Conservation (phyloP, 2,113 vertebrate species). For the Isurus oxyrinchus region DNA sequence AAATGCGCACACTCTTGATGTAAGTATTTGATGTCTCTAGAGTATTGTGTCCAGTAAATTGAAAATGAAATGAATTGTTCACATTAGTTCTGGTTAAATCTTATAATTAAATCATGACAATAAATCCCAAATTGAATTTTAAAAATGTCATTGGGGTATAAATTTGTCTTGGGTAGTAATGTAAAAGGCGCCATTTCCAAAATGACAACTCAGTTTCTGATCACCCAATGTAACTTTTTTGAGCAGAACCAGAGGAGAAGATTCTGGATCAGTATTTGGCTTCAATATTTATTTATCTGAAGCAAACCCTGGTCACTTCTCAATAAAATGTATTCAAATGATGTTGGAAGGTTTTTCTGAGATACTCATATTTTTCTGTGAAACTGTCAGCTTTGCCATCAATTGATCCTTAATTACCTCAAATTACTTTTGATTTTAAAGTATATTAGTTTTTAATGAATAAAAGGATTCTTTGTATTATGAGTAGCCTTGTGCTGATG, state of each 20-base stretch:
- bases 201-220: neutral
- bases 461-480: neutral
- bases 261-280: neutral
- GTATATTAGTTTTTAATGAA: neutral
- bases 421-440: neutral
- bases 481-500: neutral
- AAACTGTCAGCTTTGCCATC: neutral
- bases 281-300: neutral
- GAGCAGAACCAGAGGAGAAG: neutral
- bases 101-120: neutral
- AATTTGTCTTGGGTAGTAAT: neutral
- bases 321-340: neutral
- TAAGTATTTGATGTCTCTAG: constrained; percentile 60
- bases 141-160: neutral
- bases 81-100: neutral
- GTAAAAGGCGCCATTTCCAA: neutral
- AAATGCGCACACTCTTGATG: constrained; percentile 90
- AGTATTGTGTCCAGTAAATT: neutral
- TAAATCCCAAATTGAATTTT: neutral
- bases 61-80: neutral
- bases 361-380: neutral
- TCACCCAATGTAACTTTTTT: neutral
- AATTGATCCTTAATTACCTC: neutral
- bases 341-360: neutral
- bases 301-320: neutral